A percentile compares a stretch with the other conserved stretches of the same genome.
phyloP scores from a whole-genome alignment of 92 coral and sea anemone species.

The Porites rus region DNA sequence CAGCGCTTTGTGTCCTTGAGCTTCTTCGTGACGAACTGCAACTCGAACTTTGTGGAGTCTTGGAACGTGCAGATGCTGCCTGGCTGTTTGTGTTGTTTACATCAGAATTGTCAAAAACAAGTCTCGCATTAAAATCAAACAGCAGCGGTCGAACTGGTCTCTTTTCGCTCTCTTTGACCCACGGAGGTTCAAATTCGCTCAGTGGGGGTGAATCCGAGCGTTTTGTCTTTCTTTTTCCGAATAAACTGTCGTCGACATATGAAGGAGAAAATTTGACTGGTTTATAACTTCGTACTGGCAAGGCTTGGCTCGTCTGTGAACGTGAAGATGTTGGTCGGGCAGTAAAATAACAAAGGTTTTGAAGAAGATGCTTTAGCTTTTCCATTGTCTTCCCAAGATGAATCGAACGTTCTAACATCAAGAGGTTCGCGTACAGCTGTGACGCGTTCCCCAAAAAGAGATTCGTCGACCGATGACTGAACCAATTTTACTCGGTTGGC shows the following conservation, averaged over 20 bases:
- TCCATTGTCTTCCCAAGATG: slow-evolving; percentile 85
- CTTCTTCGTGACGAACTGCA: slow-evolving; percentile 6
- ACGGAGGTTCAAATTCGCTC: slow-evolving; percentile 75
- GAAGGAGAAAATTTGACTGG: slow-evolving; percentile 83
- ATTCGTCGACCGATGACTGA: slow-evolving; percentile 85
- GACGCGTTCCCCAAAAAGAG: slow-evolving; percentile 85
- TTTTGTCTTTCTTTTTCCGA: slow-evolving; percentile 72
- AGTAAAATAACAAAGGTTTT: slow-evolving; percentile 87
- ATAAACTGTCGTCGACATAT: slow-evolving; percentile 79
- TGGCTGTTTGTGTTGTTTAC: background rate
- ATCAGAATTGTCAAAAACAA: slow-evolving; percentile 52
- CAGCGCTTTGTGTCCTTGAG: slow-evolving; percentile 15
- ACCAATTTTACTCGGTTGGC: slow-evolving; percentile 59
- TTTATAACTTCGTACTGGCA: slow-evolving; percentile 56
- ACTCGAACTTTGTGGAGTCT: slow-evolving; percentile 19
- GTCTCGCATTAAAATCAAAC: slow-evolving; percentile 64
- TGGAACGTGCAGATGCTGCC: background rate
- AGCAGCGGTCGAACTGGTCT: slow-evolving; percentile 60
- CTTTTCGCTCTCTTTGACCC: slow-evolving; percentile 72
- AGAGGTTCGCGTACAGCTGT: slow-evolving; percentile 70
- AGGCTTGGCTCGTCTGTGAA: slow-evolving; percentile 39
- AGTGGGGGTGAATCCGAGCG: slow-evolving; percentile 67
- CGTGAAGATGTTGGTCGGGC: slow-evolving; percentile 65
- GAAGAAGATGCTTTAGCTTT: slow-evolving; percentile 63
- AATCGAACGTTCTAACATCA: slow-evolving; percentile 76